Evolutionary conservation across 2,888 invertebrate genomes (phyloP), one percentile per base, ranked within the genome.

Genomic region (Alloscopus bannaensis): DNA sequence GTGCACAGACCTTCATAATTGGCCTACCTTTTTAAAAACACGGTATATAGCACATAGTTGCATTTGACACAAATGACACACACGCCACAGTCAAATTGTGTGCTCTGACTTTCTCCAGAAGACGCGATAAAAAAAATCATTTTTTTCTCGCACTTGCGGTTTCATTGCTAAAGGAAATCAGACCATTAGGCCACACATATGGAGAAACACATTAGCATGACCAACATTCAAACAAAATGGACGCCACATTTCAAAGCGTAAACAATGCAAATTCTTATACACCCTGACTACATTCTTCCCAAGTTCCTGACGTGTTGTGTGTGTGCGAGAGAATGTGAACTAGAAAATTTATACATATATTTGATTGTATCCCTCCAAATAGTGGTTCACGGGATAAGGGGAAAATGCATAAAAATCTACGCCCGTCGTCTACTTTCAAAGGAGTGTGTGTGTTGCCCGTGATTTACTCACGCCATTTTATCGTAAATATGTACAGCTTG

Each of bases 1-100:
- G 40, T 65, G 65, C 71, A 42, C 26, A 78, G 70, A 72, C 78
- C 70, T 78, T 72, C 66, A 78, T 60, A 71, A 76, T 42, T 69
- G 66, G 64, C 55, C 72, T 64, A 73, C n/a, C 71, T 71, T 70
- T 64, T 47, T 45, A 55, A 57, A 36, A 59, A 42, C 40, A 64
- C 28, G 13, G 13, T 29, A 47, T 24, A 24, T 52, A 36, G 47
- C 31, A 11, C 22, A 40, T 40, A 47, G 20, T 47, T 78, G 78
- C 66, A 78, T 71, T 78, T 72, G 71, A 78, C 71, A 78, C 71
- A 29, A 78, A 69, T 62, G 45, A 77, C 42, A 8, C 11, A 31
- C 36, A 57, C 57, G 42, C n/a, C n/a, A 28, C 45, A 64, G 36
- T 62, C 71, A 62, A 26, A 71, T 31, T 60, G 8, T 24, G 59